Percentiles rank a stretch among this genome's conserved stretches.
Evolutionary conservation across 2,797 vertebrate species (phyloP).

Genomic region (Bufotes viridis): DNA sequence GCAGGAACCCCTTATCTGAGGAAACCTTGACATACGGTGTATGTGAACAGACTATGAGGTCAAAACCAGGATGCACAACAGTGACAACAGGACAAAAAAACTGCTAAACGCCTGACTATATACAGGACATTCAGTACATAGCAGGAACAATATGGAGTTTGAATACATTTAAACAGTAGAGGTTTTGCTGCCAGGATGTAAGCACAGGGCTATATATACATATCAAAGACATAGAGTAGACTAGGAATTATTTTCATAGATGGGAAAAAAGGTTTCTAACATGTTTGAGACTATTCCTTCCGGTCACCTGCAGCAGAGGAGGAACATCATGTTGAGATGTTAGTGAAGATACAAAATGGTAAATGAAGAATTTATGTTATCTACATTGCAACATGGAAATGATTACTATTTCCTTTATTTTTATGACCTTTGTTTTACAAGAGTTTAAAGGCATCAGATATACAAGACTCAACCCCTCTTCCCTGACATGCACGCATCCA

Average conservation of each 20-base stretch:
- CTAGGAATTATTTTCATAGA: neutral
- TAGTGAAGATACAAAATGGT: constrained; percentile 56
- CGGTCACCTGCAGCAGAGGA: constrained; percentile 64
- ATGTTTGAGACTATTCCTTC: constrained; percentile 62
- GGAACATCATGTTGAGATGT: constrained; percentile 62
- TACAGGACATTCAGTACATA: constrained; percentile 59
- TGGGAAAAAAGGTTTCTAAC: constrained; percentile 63
- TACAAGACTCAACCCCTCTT: no score
- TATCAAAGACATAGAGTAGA: neutral
- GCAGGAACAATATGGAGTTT: constrained; percentile 61
- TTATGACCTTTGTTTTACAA: no score
- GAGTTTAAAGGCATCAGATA: no score
- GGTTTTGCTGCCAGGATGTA: constrained; percentile 76
- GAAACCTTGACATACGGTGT: neutral
- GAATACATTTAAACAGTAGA: constrained; percentile 73
- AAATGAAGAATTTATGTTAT: neutral
- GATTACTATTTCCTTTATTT: no score
- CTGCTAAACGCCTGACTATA: constrained; percentile 63
- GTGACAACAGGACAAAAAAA: constrained; percentile 70
- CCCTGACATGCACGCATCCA: no score
- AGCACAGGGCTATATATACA: constrained; percentile 63
- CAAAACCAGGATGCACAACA: constrained; percentile 45
- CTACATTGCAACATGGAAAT: no score
- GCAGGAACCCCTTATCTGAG: neutral
- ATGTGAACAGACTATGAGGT: constrained; percentile 1